Percentiles rank a stretch among this genome's conserved stretches.
These are phyloP conservation scores for Malaclemys terrapin DNA, from an alignment of 2,113 vertebrate species.

Conservation along the genomic window DNA sequence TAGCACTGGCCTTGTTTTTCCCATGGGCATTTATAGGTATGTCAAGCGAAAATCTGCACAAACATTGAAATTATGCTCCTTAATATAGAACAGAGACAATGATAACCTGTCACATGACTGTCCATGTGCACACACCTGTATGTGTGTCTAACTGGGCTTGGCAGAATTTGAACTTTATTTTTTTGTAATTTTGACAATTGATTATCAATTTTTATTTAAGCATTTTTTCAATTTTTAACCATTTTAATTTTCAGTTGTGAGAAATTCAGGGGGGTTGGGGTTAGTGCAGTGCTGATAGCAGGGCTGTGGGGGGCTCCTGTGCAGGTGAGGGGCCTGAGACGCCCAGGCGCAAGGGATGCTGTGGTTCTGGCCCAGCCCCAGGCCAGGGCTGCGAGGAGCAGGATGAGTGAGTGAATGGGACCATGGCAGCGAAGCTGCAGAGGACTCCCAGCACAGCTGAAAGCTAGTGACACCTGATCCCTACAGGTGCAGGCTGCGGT, in stretches of 20 bases:
- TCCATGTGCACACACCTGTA: background rate
- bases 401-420: background rate
- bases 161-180: background rate
- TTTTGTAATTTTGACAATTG: background rate
- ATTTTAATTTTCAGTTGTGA: background rate
- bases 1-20: background rate
- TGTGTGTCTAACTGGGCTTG: background rate
- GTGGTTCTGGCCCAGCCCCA: background rate
- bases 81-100: background rate
- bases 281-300: background rate
- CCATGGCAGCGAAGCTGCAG: background rate
- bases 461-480: background rate
- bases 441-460: background rate
- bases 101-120: background rate
- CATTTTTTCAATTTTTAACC: background rate
- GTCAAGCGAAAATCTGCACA: background rate
- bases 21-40: background rate
- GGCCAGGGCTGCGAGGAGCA: background rate
- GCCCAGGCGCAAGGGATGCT: background rate
- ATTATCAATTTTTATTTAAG: background rate
- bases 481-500: background rate
- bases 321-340: background rate
- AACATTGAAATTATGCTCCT: background rate
- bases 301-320: background rate
- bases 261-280: background rate